phyloP scores from a whole-genome alignment of 2,888 invertebrate species.

The Phalera bucephala region DNA sequence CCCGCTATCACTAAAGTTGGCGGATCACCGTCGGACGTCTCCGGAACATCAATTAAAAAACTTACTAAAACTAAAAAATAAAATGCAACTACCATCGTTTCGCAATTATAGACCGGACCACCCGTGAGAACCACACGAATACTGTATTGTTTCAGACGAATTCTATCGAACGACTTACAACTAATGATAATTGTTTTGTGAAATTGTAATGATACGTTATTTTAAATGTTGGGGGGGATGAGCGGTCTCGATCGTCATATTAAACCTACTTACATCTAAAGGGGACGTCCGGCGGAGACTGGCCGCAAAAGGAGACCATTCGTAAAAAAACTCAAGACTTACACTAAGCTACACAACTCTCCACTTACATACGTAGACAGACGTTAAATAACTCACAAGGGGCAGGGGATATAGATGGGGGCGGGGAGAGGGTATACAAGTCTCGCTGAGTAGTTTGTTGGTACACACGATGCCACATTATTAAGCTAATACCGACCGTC shows the following conservation, averaged over 20 bases:
- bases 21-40: slow-evolving; percentile 55
- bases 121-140: slow-evolving; percentile 45
- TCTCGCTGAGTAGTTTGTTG: slow-evolving; percentile 79
- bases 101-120: slow-evolving; percentile 51
- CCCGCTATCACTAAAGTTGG: slow-evolving; percentile 55
- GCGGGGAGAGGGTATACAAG: slow-evolving; percentile 32
- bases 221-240: slow-evolving; percentile 14
- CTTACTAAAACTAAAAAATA: slow-evolving; percentile 54
- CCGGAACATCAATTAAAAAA: slow-evolving; percentile 48
- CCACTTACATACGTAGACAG: slow-evolving; percentile 46
- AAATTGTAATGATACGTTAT: slow-evolving; percentile 25
- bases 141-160: slow-evolving; percentile 45
- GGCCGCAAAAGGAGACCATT: slow-evolving; percentile 34
- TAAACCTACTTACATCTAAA: slow-evolving; percentile 67
- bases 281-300: slow-evolving; percentile 51
- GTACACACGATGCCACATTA: slow-evolving; percentile 69
- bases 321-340: slow-evolving; percentile 48
- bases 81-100: slow-evolving; percentile 60
- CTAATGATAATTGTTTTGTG: slow-evolving; percentile 49
- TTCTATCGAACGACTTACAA: slow-evolving; percentile 33
- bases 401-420: slow-evolving; percentile 16
- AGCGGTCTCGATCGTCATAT: slow-evolving; percentile 44
- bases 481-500: slow-evolving; percentile 59
- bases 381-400: slow-evolving; percentile 33
- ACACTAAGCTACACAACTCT: slow-evolving; percentile 54